phyloP scores from a whole-genome alignment of 2,888 invertebrate genomes.

The Dione juno region DNA sequence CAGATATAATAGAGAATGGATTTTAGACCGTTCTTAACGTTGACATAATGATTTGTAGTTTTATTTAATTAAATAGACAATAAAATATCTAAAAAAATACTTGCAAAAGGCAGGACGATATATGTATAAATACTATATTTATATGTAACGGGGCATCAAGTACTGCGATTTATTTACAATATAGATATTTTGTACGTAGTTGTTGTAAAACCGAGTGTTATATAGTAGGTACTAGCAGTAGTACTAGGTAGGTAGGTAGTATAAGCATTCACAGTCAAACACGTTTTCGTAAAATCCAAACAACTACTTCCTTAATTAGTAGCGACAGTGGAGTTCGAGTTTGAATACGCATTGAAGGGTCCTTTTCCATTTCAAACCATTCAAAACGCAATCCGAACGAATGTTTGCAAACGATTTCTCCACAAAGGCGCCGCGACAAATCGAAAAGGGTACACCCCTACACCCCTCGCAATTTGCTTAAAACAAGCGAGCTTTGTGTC shows the following conservation, averaged over 20 bases:
- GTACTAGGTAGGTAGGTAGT: no score
- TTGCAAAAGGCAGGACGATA: no score
- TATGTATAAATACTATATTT: no score
- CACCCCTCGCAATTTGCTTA: constrained; percentile 74
- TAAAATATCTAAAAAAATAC: no score
- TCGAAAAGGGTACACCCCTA: constrained; percentile 57
- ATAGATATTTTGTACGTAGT: no score
- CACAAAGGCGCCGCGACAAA: constrained; percentile 56
- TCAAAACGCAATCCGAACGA: constrained; percentile 53
- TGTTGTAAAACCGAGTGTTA: no score
- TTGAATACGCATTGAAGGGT: constrained; percentile 49
- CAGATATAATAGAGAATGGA: no score
- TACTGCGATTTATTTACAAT: no score
- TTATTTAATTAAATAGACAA: no score
- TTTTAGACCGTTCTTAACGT: no score
- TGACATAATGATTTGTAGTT: no score
- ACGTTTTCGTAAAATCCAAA: constrained; percentile 32
- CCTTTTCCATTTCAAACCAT: constrained; percentile 49
- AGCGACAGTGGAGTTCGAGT: constrained; percentile 50
- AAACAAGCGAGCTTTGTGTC: constrained; percentile 65
- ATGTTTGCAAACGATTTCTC: constrained; percentile 64
- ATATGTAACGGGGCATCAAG: no score
- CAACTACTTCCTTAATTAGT: constrained; percentile 50
- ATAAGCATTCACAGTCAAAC: not conserved
- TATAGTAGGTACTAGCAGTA: not conserved